Percentiles rank a stretch among this genome's conserved stretches.
Conservation (phyloP, 2,797 vertebrate species). For the Limosa lapponica region DNA sequence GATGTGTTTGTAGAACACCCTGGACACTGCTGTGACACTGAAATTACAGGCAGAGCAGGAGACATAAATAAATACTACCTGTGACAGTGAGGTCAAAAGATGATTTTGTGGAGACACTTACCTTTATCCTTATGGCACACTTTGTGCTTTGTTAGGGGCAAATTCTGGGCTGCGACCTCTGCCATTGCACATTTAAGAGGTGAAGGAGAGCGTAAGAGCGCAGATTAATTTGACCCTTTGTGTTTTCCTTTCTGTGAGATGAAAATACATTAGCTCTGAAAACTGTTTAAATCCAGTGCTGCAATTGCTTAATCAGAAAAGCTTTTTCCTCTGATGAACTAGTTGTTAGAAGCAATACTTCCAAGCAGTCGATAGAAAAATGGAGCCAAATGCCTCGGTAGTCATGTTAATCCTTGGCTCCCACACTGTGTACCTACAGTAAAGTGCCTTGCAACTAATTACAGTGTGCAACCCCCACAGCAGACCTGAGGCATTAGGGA, state of each 20-base stretch:
- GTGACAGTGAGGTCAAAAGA: background rate
- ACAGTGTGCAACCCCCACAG: background rate
- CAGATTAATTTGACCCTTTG: background rate
- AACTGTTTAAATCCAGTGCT: background rate
- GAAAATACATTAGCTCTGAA: constrained; percentile 9
- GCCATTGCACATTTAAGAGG: background rate
- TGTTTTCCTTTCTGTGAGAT: constrained; percentile 4
- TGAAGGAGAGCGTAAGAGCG: background rate
- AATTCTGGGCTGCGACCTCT: background rate
- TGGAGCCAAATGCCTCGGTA: constrained; percentile 8
- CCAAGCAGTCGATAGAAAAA: constrained; percentile 16
- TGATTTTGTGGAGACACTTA: background rate
- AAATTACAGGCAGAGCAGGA: background rate
- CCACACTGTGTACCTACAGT: background rate
- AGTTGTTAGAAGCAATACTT: constrained; percentile 17
- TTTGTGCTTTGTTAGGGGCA: background rate
- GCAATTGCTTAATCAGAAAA: constrained; percentile 48
- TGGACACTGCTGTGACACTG: background rate
- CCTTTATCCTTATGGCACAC: background rate
- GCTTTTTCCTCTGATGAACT: constrained; percentile 34
- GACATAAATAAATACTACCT: background rate
- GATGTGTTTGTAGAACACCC: background rate
- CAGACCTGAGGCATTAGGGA: constrained; percentile 1
- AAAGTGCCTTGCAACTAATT: constrained; percentile 32
- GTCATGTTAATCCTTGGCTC: constrained; percentile 28